Evolutionary conservation across 2,797 vertebrate species (phyloP), one percentile per base, ranked within the genome.

Genomic region (Mallotus villosus): DNA sequence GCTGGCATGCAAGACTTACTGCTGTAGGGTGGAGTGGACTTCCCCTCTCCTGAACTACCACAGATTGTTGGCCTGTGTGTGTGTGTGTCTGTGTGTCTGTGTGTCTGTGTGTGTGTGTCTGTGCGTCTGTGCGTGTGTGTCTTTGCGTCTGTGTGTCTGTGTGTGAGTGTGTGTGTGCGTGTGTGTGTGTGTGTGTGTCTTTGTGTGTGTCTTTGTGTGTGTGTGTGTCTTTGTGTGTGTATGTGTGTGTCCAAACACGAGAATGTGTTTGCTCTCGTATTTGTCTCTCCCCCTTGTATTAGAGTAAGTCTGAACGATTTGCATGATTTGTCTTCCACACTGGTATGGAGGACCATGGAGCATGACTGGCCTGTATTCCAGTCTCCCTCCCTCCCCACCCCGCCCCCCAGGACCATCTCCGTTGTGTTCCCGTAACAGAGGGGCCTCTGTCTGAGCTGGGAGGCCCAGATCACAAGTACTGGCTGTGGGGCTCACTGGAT

Each of bases 401-500:
- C 1, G 19, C 49, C 19, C 19, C 19, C 74, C 72, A 4, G 57
- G 63, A 75, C 80, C 71, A 69, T 78, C 59, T 74, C 73, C 37
- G 63, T 19, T 63, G 72, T 67, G 41, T 60, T 67, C 67, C 34
- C 55, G 58, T 51, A 68, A 71, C 74, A 80, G 72, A 71, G 68
- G 21, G 16, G n/a, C n/a, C 22, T 67, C 49, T 70, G 65, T 79
- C 24, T 67, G n/a, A 67, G 61, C 62, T 32, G 24, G 25, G 29
- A 63, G 27, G 37, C 34, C 63, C 49, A 63, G 64, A 74, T 82
- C 74, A 78, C 67, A 68, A 76, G 55, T 67, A 1, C 25, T 22
- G 67, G 41, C 66, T 71, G 12, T 67, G 25, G 64, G 14, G 73
- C 59, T 73, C 66, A 79, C 66, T 71, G 55, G 68, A 75, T 73